Evolutionary conservation across 2,113 vertebrate species (phyloP), one percentile per base, ranked within the genome.

Genomic region (Coreoperca whiteheadi): DNA sequence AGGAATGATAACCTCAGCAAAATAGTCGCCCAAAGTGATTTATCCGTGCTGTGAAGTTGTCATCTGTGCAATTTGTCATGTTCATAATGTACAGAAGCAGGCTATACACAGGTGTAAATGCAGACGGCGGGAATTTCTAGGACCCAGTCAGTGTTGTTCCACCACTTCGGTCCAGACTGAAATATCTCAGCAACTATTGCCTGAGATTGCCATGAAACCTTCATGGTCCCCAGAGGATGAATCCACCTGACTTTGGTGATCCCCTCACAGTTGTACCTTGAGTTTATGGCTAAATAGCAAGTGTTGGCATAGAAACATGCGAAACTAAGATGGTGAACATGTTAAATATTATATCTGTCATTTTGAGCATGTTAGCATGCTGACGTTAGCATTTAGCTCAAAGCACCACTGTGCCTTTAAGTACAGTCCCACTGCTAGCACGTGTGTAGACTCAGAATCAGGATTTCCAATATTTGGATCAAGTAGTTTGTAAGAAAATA

Each of bases 1-100:
- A 48, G 41, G 28, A 66, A 77, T 77, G 46, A 72, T 75, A 61
- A 73, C 50, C 81, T 80, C 83, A 89, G 82, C 68, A 79, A 64
- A 79, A 88, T 48, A 80, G 74, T 28, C 25, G 37, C 65, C 37
- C 48, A 70, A 5, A 37, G 32, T 66, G 82, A 87, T 85, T 74
- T 67, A 83, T 79, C 2, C 18, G 0, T 34, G 67, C 71, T 84
- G 60, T 51, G 50, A 51, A 34, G 53, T 30, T 39, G 48, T 74
- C 61, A 74, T 7, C 32, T 30, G 50, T 66, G 32, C 83, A 77
- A 68, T 86, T 84, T 71, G 50, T 84, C 75, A 82, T 79, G 53
- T 83, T 70, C 50, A 82, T 63, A 82, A 70, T 61, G 66, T n/a
- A 74, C 23, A 43, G 51, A 67, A 56, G 25, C 23, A 48, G 64